These are phyloP conservation scores for Idaea dimidiata DNA, from an alignment of 2,888 invertebrate genomes.

Conservation along the genomic window DNA sequence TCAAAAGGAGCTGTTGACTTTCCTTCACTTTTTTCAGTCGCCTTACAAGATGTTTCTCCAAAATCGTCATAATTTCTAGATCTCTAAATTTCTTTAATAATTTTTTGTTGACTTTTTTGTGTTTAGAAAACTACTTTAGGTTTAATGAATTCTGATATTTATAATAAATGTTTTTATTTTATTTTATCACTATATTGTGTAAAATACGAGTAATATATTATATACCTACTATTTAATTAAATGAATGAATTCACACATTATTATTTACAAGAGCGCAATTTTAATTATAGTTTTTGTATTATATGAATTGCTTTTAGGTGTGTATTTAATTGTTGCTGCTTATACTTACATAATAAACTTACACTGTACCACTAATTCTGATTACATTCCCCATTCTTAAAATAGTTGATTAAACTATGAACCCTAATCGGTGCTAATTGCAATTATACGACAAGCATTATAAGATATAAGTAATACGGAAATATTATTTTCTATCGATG, in stretches of 20 bases:
- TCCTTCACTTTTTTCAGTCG: constrained; percentile 25
- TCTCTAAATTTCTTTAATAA: constrained; percentile 45
- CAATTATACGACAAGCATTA: constrained; percentile 8
- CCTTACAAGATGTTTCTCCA: constrained; percentile 20
- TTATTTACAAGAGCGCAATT: constrained; percentile 56
- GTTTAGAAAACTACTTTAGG: constrained; percentile 47
- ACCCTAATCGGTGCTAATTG: constrained; percentile 26
- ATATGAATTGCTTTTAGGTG: constrained; percentile 53
- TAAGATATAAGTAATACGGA: background rate
- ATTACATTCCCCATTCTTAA: constrained; percentile 37
- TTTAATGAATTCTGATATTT: constrained; percentile 63
- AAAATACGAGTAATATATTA: constrained; percentile 67
- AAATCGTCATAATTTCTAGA: constrained; percentile 40
- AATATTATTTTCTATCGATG: background rate
- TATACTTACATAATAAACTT: constrained; percentile 34
- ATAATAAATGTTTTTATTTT: constrained; percentile 63
- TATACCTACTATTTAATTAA: constrained; percentile 56
- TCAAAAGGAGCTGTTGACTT: background rate
- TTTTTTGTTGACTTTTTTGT: constrained; percentile 45
- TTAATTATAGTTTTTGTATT: constrained; percentile 49
- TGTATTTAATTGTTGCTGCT: constrained; percentile 45
- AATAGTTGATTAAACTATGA: constrained; percentile 11
- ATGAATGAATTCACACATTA: constrained; percentile 54
- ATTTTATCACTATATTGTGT: constrained; percentile 59
- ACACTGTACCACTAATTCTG: constrained; percentile 40